A percentile compares a stretch with the other conserved stretches of the same genome.
These are phyloP conservation scores for Tachysurus fulvidraco DNA, from an alignment of 2,113 vertebrate genomes.

Conservation along the genomic window DNA sequence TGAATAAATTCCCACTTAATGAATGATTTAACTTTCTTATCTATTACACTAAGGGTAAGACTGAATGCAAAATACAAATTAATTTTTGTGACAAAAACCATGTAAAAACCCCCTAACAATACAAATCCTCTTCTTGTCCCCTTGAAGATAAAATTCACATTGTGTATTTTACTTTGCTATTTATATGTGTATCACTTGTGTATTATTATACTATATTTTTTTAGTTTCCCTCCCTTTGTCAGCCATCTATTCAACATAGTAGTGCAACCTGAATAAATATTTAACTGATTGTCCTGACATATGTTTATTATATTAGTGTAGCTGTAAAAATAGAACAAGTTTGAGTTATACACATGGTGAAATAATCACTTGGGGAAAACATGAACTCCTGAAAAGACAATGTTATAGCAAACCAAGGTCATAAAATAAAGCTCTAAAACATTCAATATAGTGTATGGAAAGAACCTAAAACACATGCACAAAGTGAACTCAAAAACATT, in stretches of 20 bases:
- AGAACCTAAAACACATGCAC: neutral
- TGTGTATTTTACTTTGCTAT: conserved; percentile 55
- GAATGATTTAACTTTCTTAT: neutral
- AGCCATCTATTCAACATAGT: conserved; percentile 37
- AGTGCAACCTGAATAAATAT: conserved; percentile 66
- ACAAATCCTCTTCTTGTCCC: conserved; percentile 64
- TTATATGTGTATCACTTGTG: conserved; percentile 12
- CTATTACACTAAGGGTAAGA: conserved; percentile 1
- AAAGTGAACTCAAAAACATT: neutral
- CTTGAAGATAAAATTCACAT: conserved; percentile 63
- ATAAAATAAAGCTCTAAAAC: neutral
- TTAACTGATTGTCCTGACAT: conserved; percentile 44
- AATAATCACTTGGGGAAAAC: conserved; percentile 35
- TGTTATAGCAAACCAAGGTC: neutral
- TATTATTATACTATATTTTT: conserved; percentile 28
- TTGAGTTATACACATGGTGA: conserved; percentile 22
- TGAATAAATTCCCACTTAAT: neutral
- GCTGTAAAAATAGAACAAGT: conserved; percentile 61
- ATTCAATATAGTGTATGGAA: neutral
- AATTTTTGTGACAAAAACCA: conserved; percentile 60
- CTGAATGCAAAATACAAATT: conserved; percentile 50
- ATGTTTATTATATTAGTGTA: conserved; percentile 59
- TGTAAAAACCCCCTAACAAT: conserved; percentile 63
- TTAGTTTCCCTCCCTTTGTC: conserved; percentile 52
- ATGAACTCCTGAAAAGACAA: neutral